Conservation (phyloP, 2,888 invertebrate genomes). For the Amphimallon solstitiale region DNA sequence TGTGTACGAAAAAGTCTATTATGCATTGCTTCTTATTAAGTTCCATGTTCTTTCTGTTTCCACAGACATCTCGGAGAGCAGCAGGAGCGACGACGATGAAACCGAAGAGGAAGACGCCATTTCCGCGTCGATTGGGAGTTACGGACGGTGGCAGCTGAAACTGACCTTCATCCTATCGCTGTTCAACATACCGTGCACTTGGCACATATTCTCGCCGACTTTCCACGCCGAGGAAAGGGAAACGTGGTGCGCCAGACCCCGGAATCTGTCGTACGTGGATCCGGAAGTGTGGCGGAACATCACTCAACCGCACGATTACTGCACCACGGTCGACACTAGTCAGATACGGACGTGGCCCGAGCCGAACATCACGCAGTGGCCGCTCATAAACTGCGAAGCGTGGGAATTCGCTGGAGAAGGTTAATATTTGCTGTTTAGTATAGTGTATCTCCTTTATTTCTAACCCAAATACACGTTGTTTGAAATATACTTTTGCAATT, state of each 20-base stretch:
- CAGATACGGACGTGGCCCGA: conserved; percentile 40
- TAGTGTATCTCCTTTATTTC: too few species aligned
- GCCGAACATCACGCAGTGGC: conserved; percentile 40
- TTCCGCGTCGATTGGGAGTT: conserved; percentile 76
- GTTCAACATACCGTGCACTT: conserved; percentile 83
- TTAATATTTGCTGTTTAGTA: conserved; percentile 46
- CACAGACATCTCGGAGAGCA: conserved; percentile 41
- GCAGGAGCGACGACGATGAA: conserved; percentile 47
- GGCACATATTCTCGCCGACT: conserved; percentile 81
- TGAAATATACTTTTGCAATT: too few species aligned
- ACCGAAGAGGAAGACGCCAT: conserved; percentile 74
- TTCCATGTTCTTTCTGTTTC: conserved; percentile 33
- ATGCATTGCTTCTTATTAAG: too few species aligned
- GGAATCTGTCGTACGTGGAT: conserved; percentile 66
- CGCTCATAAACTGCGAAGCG: conserved; percentile 51
- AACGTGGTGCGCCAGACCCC: conserved; percentile 77
- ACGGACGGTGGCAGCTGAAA: conserved; percentile 80
- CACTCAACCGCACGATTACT: conserved; percentile 72
- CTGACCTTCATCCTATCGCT: conserved; percentile 79
- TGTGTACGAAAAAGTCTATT: too few species aligned
- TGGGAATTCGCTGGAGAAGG: conserved; percentile 61
- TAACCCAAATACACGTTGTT: too few species aligned
- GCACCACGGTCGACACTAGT: conserved; percentile 66
- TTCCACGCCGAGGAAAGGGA: conserved; percentile 76
- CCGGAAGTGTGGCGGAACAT: conserved; percentile 73